Evolutionary conservation across 2,888 invertebrate genomes (phyloP).

Genomic region (Chironomus tentans): DNA sequence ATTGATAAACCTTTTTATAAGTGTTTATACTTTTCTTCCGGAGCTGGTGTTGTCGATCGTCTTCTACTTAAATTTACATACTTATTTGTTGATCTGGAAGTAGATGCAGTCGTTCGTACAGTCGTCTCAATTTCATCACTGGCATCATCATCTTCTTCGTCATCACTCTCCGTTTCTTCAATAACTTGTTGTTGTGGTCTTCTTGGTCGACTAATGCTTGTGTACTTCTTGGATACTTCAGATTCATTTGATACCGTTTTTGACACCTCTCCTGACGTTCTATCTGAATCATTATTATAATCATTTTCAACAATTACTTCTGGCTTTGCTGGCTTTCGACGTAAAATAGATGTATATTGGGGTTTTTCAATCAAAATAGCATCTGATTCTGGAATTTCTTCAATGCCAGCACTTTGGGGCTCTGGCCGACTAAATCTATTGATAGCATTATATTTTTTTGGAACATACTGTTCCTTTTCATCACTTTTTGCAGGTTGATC

Average conservation of each 20-base stretch:
- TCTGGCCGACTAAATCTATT: slow-evolving; percentile 53
- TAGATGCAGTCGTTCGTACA: slow-evolving; percentile 36
- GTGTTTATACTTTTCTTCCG: slow-evolving; percentile 16
- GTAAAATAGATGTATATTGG: slow-evolving; percentile 58
- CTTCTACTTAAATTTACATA: slow-evolving; percentile 38
- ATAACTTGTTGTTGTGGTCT: slow-evolving; percentile 32
- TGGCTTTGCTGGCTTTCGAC: slow-evolving; percentile 46
- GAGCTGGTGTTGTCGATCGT: slow-evolving; percentile 33
- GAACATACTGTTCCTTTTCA: slow-evolving; percentile 26
- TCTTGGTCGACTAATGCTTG: slow-evolving; percentile 28
- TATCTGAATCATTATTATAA: slow-evolving; percentile 32
- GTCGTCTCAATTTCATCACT: slow-evolving; percentile 33
- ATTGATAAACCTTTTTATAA: background rate
- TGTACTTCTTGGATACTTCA: background rate
- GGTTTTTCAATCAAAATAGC: slow-evolving; percentile 45
- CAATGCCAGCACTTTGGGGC: slow-evolving; percentile 49
- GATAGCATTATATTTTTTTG: slow-evolving; percentile 48
- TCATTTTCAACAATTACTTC: slow-evolving; percentile 36
- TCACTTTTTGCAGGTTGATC: slow-evolving; percentile 6
- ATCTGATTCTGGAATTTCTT: slow-evolving; percentile 39
- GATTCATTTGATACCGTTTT: slow-evolving; percentile 29
- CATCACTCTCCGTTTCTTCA: slow-evolving; percentile 33
- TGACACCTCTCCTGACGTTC: slow-evolving; percentile 31
- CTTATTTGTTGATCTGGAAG: slow-evolving; percentile 28
- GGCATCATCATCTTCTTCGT: slow-evolving; percentile 31